A percentile compares a stretch with the other conserved stretches of the same genome.
Evolutionary conservation across 2,797 vertebrate species (phyloP).

Genomic region (Mus minutoides): DNA sequence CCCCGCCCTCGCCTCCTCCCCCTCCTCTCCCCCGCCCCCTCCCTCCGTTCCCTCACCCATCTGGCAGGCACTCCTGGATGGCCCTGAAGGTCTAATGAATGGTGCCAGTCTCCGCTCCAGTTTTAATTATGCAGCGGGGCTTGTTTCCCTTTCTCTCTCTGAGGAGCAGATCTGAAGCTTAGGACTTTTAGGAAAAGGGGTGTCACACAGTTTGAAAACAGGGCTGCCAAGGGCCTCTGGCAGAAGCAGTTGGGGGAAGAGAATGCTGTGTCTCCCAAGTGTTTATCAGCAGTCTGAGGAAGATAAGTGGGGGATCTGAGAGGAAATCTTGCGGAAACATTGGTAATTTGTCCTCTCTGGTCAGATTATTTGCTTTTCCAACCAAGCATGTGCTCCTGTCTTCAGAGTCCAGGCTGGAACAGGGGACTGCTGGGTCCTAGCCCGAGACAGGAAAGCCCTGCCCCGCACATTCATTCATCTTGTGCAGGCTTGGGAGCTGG

Average conservation of each 20-base stretch:
- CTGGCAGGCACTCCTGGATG: background rate
- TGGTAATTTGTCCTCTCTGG: background rate
- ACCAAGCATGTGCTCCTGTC: background rate
- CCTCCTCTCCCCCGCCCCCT: too few relatives aligned
- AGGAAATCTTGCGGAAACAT: constrained; percentile 20
- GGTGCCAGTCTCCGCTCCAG: background rate
- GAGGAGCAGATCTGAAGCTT: background rate
- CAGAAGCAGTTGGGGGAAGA: constrained; percentile 1
- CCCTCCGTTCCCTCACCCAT: too few relatives aligned
- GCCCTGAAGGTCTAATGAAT: background rate
- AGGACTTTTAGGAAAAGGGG: constrained; percentile 42
- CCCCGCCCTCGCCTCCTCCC: fast-evolving
- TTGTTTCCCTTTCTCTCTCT: background rate
- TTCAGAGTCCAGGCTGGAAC: background rate
- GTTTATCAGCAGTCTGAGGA: constrained; percentile 53
- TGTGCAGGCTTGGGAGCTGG: background rate
- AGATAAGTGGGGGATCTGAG: background rate
- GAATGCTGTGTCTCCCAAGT: background rate
- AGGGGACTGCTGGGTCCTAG: fast-evolving
- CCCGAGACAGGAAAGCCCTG: background rate
- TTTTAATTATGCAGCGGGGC: constrained; percentile 29
- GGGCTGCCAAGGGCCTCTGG: background rate
- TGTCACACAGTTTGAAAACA: constrained; percentile 5
- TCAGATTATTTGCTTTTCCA: background rate
- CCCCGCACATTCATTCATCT: background rate